Percentiles rank a stretch among this genome's conserved stretches.
Evolutionary conservation across 2,797 vertebrate species (phyloP).

Genomic region (Mionectes olivaceus): DNA sequence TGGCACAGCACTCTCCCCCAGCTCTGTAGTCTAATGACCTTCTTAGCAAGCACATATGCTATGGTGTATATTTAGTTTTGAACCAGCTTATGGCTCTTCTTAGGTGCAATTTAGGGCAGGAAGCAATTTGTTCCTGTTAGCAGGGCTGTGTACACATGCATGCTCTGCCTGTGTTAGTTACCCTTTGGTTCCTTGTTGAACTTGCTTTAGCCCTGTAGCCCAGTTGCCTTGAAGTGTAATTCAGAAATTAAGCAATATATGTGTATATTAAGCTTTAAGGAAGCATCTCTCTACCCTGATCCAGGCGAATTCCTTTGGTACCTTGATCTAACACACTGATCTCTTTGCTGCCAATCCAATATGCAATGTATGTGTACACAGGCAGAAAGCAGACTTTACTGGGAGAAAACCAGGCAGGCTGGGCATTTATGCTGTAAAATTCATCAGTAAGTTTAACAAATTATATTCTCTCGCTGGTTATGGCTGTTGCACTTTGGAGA

Average conservation of each 20-base stretch:
- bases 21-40: conserved; percentile 20
- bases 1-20: background rate
- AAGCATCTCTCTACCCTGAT: background rate
- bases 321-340: conserved; percentile 24
- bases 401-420: background rate
- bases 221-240: background rate
- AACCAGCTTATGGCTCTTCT: background rate
- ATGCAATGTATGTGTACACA: background rate
- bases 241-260: background rate
- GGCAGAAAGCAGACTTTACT: background rate
- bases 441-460: background rate
- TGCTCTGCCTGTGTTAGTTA: background rate
- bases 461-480: background rate
- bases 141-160: background rate
- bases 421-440: background rate
- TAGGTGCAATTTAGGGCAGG: conserved; percentile 13
- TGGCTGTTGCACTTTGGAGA: background rate
- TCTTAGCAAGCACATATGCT: background rate
- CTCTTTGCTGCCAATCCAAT: background rate
- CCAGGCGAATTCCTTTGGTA: conserved; percentile 36
- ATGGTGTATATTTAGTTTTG: background rate
- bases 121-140: conserved; percentile 39
- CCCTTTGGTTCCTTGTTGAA: background rate
- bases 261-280: background rate
- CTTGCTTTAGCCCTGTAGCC: background rate